Conservation (phyloP, 2,113 vertebrate genomes). For the Sebastes fasciatus region DNA sequence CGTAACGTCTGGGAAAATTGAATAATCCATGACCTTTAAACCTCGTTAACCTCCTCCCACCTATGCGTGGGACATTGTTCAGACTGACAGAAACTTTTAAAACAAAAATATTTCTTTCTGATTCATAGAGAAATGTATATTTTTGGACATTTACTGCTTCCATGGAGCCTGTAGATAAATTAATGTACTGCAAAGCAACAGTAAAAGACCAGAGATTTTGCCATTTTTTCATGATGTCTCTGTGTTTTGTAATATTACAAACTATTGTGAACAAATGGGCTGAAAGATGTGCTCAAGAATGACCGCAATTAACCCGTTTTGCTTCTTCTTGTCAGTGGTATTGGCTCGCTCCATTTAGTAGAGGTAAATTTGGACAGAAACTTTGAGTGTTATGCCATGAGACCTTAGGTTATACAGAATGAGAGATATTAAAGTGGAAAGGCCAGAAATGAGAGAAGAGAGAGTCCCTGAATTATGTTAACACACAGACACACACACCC, state of each 20-base stretch:
- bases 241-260: neutral
- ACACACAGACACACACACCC: slow-evolving; percentile 7
- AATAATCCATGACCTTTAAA: slow-evolving; percentile 12
- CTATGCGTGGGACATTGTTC: too few relatives aligned
- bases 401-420: neutral
- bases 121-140: too few relatives aligned
- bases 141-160: too few relatives aligned
- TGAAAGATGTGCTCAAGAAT: neutral
- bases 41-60: fast-evolving
- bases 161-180: neutral
- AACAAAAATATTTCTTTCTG: too few relatives aligned
- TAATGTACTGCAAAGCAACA: neutral
- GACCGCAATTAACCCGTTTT: neutral
- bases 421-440: slow-evolving; percentile 10
- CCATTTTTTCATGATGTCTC: neutral
- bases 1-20: neutral
- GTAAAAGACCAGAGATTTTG: too few relatives aligned
- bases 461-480: slow-evolving; percentile 28
- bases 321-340: neutral
- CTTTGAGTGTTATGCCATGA: neutral
- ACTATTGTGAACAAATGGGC: neutral
- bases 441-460: slow-evolving; percentile 31
- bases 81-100: too few relatives aligned
- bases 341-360: neutral
- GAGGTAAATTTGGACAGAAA: neutral